Conservation (phyloP, 1,140 invertebrate genomes). For the Tetramorium simillimum region DNA sequence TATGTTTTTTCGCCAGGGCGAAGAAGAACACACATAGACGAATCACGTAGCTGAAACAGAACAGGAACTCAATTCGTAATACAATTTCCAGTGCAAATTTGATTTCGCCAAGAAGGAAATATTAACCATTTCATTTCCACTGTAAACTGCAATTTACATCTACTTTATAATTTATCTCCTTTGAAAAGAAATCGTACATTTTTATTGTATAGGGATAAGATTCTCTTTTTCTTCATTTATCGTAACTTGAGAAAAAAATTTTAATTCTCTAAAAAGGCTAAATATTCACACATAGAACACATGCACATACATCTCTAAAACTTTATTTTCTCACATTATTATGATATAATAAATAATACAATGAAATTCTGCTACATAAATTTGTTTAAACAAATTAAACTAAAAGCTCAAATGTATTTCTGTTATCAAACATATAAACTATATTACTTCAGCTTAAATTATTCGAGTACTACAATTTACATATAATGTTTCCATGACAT, state of each 20-base stretch:
- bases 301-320: neutral
- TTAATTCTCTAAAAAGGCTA: neutral
- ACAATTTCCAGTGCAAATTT: neutral
- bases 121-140: neutral
- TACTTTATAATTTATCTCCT: neutral
- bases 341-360: neutral
- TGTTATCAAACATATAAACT: neutral
- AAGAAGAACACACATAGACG: slow-evolving; percentile 86
- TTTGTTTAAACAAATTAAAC: slow-evolving; percentile 11
- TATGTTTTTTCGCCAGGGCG: slow-evolving; percentile 81
- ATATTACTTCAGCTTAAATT: neutral
- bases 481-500: neutral
- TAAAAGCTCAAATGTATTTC: neutral
- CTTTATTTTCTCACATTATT: neutral
- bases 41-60: slow-evolving; percentile 86
- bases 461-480: neutral
- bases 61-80: neutral
- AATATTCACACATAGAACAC: neutral
- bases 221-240: neutral
- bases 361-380: neutral
- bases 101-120: neutral
- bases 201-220: neutral
- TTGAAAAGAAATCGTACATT: neutral
- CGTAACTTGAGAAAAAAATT: neutral
- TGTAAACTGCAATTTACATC: neutral